Conservation (phyloP, 2,113 vertebrate species). For the Chelonoidis abingdonii region DNA sequence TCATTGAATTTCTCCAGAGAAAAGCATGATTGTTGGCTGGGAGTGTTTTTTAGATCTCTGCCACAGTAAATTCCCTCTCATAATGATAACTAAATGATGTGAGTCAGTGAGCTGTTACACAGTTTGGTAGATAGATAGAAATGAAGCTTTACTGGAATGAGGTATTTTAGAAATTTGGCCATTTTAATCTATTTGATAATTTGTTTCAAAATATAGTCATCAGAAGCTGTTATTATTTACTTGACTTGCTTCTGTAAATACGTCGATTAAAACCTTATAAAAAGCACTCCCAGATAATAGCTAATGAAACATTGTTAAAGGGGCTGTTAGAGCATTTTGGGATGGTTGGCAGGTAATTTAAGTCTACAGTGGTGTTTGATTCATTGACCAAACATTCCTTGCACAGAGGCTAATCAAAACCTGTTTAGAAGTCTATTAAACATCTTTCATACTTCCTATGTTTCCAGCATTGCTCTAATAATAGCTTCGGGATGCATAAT, state of each 20-base stretch:
- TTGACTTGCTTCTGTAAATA: slow-evolving; percentile 15
- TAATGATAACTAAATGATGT: slow-evolving; percentile 43
- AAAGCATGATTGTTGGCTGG: slow-evolving; percentile 31
- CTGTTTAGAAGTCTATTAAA: slow-evolving; percentile 31
- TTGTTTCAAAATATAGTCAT: slow-evolving; percentile 47
- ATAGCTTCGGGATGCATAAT: background rate
- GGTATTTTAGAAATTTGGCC: background rate
- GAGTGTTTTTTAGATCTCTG: slow-evolving; percentile 29
- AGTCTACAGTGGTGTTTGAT: slow-evolving; percentile 8
- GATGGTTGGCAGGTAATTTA: slow-evolving; percentile 31
- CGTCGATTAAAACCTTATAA: slow-evolving; percentile 21
- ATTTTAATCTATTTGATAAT: slow-evolving; percentile 30
- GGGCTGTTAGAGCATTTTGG: background rate
- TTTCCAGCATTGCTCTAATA: background rate
- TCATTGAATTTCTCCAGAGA: slow-evolving; percentile 54
- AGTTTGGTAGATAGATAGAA: slow-evolving; percentile 39
- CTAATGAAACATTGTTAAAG: slow-evolving; percentile 10
- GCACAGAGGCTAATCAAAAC: background rate
- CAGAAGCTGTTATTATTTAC: background rate
- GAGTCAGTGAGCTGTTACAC: slow-evolving; percentile 4
- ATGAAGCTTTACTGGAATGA: slow-evolving; percentile 2
- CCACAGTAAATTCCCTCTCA: slow-evolving; percentile 35
- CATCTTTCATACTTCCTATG: slow-evolving; percentile 16
- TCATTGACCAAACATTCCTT: slow-evolving; percentile 31
- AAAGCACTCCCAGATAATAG: slow-evolving; percentile 2